These are phyloP conservation scores for Coregonus suidteri DNA, from an alignment of 2,797 vertebrate genomes.

Conservation along the genomic window DNA sequence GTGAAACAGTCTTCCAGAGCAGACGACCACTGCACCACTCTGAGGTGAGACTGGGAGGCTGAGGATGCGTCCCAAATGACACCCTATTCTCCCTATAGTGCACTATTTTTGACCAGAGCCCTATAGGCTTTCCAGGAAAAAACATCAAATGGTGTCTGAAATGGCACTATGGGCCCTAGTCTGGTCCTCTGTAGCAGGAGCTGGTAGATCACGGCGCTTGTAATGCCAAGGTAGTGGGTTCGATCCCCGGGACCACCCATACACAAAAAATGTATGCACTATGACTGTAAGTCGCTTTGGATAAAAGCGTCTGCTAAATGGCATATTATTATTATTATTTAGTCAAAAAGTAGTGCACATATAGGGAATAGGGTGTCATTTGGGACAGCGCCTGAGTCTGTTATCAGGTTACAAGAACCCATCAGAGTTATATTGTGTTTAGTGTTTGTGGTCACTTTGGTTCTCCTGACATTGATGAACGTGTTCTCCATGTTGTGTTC, in stretches of 20 bases:
- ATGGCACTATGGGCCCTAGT: no score
- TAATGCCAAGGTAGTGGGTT: no score
- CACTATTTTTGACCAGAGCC: background rate
- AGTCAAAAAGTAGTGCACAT: background rate
- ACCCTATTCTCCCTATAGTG: background rate
- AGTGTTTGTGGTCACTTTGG: background rate
- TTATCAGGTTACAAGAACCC: background rate
- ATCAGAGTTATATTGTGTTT: background rate
- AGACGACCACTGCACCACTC: slow-evolving; percentile 43
- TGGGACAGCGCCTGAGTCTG: background rate
- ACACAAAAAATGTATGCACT: no score
- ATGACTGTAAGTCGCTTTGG: no score
- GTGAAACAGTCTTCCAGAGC: slow-evolving; percentile 83
- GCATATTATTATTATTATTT: no score
- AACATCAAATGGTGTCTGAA: no score
- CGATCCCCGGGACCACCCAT: no score
- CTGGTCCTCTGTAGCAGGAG: no score
- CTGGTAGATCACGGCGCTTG: no score
- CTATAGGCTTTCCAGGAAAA: no score
- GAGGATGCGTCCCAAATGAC: background rate
- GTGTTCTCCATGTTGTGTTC: background rate
- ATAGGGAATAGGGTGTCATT: background rate
- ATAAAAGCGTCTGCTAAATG: no score
- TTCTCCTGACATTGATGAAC: background rate
- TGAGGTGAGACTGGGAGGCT: slow-evolving; percentile 62